Base-by-base conservation (phyloP, 2,113 vertebrate species). In the Corythaixoides concolor region DNA sequence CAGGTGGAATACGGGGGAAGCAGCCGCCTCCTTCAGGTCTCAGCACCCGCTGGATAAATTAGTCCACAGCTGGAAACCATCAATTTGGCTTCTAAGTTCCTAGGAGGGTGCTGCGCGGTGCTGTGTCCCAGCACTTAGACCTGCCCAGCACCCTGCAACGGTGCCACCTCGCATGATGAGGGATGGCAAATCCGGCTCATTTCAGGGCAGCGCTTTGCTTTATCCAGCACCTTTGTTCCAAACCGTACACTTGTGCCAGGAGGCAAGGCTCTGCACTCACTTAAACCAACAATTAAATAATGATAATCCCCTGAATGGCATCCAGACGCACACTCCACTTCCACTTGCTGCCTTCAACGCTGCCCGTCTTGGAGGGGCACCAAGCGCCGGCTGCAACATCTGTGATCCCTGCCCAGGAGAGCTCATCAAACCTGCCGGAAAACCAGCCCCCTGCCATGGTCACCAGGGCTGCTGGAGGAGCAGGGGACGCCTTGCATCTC, bases 211-310 rank as follows among this genome's bases (percentile, higher is more conserved):
- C 2, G 5, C 47, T 63, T 43, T 49, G 27, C n/a, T 87, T 67
- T 72, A 62, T 0, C 80, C 80, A 74, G 4, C 47, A 17, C 32
- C n/a, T 77, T 49, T 49, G 5, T 9, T 28, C 9, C 26, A 62
- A 21, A 53, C 3, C 1, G 0, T 21, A 8, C 2, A 0, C 24
- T 9, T 1, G 13, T 33, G 66, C 92, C 88, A 43, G 92, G 58
- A 85, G 52, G 60, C 60, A 5, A 49, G 69, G 90, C 74, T 85
- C 39, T 55, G 74, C 81, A 4, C 90, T 82, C 74, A 2, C 74
- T 88, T 30, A 70, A 20, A 70, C 12, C 92, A 70, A 6, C 26
- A 8, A 79, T 78, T 62, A 68, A 62, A 80, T 26, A 68, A 26
- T 19, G 10, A 4, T 5, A 35, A 93, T 52, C 30, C 55, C 70